Percentiles rank a stretch among this genome's conserved stretches.
phyloP scores from a whole-genome alignment of 2,797 vertebrate genomes.

The Gorsachius magnificus region DNA sequence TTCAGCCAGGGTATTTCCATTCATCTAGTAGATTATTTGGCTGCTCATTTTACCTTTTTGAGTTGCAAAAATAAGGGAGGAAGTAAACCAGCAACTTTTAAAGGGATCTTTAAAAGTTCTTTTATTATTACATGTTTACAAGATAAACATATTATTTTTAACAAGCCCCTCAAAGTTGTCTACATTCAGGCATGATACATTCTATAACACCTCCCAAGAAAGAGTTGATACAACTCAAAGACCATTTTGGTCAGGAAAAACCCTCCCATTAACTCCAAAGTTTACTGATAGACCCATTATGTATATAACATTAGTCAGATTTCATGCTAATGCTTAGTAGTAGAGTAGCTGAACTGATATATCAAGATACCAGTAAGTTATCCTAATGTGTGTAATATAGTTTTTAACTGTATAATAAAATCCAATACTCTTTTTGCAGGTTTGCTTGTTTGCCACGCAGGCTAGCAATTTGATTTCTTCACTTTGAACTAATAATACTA shows the following conservation, averaged over 20 bases:
- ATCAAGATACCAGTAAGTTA: not conserved
- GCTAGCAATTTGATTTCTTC: not conserved
- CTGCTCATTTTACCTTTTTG: not conserved
- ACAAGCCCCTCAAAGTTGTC: not conserved
- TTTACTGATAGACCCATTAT: not conserved
- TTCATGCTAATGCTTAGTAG: not conserved
- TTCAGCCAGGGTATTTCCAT: not conserved
- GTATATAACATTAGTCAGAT: not conserved
- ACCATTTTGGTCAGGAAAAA: not conserved
- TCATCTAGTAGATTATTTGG: not conserved
- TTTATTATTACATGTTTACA: not conserved
- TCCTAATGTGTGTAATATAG: not conserved
- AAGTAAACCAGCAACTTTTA: not conserved
- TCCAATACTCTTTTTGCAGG: not conserved
- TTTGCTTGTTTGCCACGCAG: not conserved
- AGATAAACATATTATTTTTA: not conserved
- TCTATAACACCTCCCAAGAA: not conserved
- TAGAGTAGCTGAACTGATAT: not conserved
- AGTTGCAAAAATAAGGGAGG: not conserved
- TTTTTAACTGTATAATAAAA: not conserved
- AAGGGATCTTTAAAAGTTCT: not conserved
- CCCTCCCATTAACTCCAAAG: not conserved
- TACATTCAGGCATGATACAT: not conserved
- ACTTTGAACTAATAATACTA: not conserved
- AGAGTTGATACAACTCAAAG: not conserved